Conservation (phyloP, 2,888 invertebrate species). For the Mythimna impura region DNA sequence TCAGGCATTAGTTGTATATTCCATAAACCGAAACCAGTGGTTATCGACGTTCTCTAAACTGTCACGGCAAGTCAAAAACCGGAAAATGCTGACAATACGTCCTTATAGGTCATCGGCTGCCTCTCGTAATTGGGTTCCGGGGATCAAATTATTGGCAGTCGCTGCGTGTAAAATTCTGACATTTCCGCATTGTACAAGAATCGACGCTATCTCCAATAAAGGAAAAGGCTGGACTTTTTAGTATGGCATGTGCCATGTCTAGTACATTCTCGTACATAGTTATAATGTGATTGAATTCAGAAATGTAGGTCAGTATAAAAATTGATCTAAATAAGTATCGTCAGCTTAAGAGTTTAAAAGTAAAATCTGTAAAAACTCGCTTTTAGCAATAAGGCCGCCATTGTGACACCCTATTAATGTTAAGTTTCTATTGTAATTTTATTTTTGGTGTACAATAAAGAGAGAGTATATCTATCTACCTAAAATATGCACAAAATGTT, state of each 20-base stretch:
- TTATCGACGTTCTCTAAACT: background rate
- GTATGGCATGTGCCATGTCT: background rate
- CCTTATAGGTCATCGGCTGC: slow-evolving; percentile 2
- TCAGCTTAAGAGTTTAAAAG: no score
- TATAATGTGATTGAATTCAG: no score
- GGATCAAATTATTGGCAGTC: slow-evolving; percentile 21
- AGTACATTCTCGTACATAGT: background rate
- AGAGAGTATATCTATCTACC: no score
- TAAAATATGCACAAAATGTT: no score
- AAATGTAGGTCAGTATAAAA: no score
- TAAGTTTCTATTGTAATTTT: no score
- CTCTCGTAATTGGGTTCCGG: slow-evolving; percentile 24
- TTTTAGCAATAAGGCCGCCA: no score
- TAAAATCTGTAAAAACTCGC: no score
- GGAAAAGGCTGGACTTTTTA: background rate
- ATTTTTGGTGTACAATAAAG: no score
- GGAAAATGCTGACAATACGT: slow-evolving; percentile 7
- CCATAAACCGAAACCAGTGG: background rate
- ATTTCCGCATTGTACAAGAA: slow-evolving; percentile 3
- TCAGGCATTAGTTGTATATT: background rate
- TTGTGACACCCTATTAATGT: no score
- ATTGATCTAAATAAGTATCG: background rate
- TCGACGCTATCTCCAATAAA: background rate
- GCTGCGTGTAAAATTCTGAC: slow-evolving; percentile 21
- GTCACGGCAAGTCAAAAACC: background rate